Percentiles rank a stretch among this genome's conserved stretches.
These are phyloP conservation scores for Oxygymnocypris stewartii DNA, from an alignment of 2,113 vertebrate genomes.

Conservation along the genomic window DNA sequence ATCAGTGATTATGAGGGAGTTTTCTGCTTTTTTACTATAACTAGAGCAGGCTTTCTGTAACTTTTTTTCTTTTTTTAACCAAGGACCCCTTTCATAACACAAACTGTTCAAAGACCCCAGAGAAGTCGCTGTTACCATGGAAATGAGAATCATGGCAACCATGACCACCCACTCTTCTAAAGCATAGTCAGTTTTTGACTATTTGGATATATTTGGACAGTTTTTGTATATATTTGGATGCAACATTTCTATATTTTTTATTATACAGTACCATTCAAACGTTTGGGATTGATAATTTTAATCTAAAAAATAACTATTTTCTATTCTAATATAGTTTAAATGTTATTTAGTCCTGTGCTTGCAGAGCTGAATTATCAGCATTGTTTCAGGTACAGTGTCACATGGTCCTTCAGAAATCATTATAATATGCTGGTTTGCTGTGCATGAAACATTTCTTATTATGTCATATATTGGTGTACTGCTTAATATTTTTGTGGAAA, in stretches of 20 bases:
- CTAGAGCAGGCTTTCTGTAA: neutral
- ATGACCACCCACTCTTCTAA: slow-evolving; percentile 16
- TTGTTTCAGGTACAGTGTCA: neutral
- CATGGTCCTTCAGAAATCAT: neutral
- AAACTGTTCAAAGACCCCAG: neutral
- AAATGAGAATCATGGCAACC: neutral
- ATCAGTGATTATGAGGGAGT: neutral
- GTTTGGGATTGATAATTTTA: neutral
- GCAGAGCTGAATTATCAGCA: neutral
- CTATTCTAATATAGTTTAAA: neutral
- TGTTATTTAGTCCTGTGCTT: neutral
- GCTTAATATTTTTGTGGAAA: neutral
- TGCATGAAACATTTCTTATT: neutral
- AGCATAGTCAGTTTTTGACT: too few relatives aligned
- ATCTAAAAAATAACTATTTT: neutral
- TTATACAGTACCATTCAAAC: neutral
- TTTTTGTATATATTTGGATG: neutral
- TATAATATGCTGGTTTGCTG: neutral
- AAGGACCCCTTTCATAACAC: slow-evolving; percentile 7
- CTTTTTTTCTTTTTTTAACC: neutral
- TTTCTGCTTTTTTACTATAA: slow-evolving; percentile 21
- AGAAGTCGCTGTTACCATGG: neutral
- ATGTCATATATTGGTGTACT: neutral
- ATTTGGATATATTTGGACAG: too few relatives aligned
- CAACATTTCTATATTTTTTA: neutral